A percentile compares a stretch with the other conserved stretches of the same genome.
Evolutionary conservation across 2,113 vertebrate genomes (phyloP).

Genomic region (Carlito syrichta): DNA sequence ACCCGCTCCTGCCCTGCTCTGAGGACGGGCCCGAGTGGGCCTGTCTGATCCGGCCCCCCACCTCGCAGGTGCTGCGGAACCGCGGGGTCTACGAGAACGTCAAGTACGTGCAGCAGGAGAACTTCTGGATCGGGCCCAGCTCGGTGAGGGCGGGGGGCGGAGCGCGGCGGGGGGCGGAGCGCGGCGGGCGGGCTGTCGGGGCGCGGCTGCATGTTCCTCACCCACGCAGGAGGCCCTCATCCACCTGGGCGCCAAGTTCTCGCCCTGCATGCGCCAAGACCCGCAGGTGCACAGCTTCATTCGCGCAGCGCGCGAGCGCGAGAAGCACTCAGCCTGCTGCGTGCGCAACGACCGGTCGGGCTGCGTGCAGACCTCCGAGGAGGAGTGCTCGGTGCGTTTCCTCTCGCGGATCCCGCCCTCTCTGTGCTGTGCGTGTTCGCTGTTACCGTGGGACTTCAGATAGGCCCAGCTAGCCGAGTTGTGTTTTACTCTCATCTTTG

Average conservation of each 20-base stretch:
- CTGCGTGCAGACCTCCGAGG: conserved; percentile 94
- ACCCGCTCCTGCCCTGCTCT: not conserved
- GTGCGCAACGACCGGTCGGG: conserved; percentile 96
- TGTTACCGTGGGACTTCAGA: too few relatives aligned
- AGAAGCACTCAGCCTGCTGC: conserved; percentile 95
- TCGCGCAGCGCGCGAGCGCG: conserved; percentile 87
- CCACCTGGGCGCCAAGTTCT: conserved; percentile 98
- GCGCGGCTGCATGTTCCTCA: not conserved
- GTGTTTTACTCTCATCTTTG: too few relatives aligned
- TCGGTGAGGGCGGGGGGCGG: conserved; percentile 84
- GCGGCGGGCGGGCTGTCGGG: accelerated
- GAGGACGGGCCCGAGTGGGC: not conserved
- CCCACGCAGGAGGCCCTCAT: conserved; percentile 92
- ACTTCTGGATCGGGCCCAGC: conserved; percentile 99
- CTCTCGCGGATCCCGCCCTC: not conserved
- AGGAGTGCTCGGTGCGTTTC: conserved; percentile 95
- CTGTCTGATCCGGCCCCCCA: not conserved
- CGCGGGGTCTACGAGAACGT: conserved; percentile 98
- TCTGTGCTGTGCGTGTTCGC: not conserved
- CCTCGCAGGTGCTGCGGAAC: conserved; percentile 93
- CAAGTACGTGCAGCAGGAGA: conserved; percentile 98
- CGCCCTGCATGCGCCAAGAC: conserved; percentile 98
- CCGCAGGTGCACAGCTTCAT: conserved; percentile 94
- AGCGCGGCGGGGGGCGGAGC: not conserved
- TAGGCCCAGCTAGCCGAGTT: not conserved